Base-by-base conservation (phyloP, 2,797 vertebrate species). In the Acanthurus tractus region DNA sequence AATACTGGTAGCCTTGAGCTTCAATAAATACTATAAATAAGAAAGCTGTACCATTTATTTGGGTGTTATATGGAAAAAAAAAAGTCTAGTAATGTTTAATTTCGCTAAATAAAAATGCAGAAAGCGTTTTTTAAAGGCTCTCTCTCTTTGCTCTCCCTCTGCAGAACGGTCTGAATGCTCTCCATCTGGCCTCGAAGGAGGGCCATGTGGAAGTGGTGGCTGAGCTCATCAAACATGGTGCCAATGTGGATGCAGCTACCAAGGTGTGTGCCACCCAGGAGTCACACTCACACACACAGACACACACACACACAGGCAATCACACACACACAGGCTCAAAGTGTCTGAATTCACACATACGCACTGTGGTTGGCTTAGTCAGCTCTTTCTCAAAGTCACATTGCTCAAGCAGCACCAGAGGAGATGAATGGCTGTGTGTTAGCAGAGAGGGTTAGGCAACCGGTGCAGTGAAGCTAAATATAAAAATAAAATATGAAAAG, bases 181-280 rank as follows among this genome's bases (percentile, higher is more conserved):
- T 99, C 86, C 98, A 99, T 87, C 96, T 99, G 1, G 98, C 98
- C 90, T 98, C 98, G 85, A 99, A 99, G 94, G 98, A 99, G 96
- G 98, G 98, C 29, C 98, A 99, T 0, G 96, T 98, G 52, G 98
- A 99, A 92, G 97, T 99, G 83, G 98, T 99, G 76, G 96, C 96
- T n/a, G 98, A 99, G 92, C 95, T 99, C 80, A 95, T 99, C 68
- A 97, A 98, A 84, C 96, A 97, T 62, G 97, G 95, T 82, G 98
- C 98, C 76, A 94, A 95, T 14, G 97, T 99, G 71, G 98, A 99
- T 64, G 96, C 98, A 74, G 97, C 98, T 1, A 99, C 98, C 52
- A 99, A 99, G 97, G 98, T 98, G 88, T 95, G 95, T 77, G 55
- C 64, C 38, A 25, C 56, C 29, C 6, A 7, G 42, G 53, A 1